phyloP scores from a whole-genome alignment of 2,113 vertebrate species.

The Aspidoscelis tigris region DNA sequence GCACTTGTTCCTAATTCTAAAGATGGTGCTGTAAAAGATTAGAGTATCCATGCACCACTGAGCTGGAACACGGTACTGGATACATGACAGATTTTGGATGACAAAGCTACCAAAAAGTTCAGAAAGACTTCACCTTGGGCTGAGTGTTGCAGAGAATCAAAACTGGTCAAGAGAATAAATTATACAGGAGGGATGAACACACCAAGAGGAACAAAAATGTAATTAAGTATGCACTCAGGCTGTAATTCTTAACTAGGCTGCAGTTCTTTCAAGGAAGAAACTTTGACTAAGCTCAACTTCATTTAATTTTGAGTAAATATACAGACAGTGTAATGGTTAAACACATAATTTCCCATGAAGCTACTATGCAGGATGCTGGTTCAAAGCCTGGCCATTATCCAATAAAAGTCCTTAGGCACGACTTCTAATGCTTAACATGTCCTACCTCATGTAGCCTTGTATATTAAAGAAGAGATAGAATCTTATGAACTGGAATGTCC shows the following conservation, averaged over 20 bases:
- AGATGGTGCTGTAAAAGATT: not conserved
- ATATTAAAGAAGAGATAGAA: too few species aligned
- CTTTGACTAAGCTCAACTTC: not conserved
- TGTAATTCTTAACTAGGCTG: not conserved
- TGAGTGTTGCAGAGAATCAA: not conserved
- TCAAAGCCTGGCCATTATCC: too few species aligned
- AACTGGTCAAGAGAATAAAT: not conserved
- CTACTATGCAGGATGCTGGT: too few species aligned
- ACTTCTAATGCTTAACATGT: too few species aligned
- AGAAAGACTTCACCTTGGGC: not conserved
- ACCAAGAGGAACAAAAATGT: constrained; percentile 9
- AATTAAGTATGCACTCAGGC: rapidly evolving
- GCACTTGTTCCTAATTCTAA: not conserved
- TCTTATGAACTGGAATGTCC: too few species aligned
- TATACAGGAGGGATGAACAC: not conserved
- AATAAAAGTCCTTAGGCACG: too few species aligned
- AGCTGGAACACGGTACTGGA: not conserved
- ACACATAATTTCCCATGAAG: too few species aligned
- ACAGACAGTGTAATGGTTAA: too few species aligned
- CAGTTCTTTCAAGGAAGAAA: not conserved
- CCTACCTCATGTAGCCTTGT: too few species aligned
- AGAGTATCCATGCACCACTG: constrained; percentile 12
- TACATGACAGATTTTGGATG: not conserved
- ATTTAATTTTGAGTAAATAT: not conserved
- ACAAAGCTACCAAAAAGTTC: not conserved